These are phyloP conservation scores for Triops cancriformis DNA, from an alignment of 1,140 invertebrate genomes.

Conservation along the genomic window DNA sequence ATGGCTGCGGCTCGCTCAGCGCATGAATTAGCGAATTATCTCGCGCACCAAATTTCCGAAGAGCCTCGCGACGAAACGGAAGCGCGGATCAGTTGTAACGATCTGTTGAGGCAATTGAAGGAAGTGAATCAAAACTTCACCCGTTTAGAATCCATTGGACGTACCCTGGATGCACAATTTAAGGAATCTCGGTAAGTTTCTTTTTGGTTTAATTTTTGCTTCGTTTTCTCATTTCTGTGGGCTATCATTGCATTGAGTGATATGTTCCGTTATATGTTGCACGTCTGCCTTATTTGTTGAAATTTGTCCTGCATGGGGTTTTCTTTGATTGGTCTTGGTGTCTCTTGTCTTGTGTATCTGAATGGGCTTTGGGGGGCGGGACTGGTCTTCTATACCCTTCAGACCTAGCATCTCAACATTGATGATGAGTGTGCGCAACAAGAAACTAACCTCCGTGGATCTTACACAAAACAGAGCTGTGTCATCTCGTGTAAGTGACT, in stretches of 20 bases:
- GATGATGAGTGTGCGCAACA: neutral
- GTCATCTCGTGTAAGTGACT: neutral
- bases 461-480: neutral
- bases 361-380: neutral
- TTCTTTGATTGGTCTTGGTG: neutral
- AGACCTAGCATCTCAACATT: neutral
- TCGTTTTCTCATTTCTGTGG: neutral
- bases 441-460: neutral
- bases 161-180: neutral
- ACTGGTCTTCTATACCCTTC: neutral
- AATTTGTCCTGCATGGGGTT: neutral
- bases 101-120: neutral
- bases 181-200: constrained; percentile 4
- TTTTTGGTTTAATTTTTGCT: neutral
- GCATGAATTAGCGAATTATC: constrained; percentile 20
- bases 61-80: constrained; percentile 1
- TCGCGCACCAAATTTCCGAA: neutral
- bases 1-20: constrained; percentile 22
- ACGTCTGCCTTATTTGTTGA: neutral
- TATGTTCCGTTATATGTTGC: neutral
- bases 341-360: neutral
- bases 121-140: neutral
- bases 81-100: neutral
- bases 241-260: neutral
- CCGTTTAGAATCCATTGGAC: neutral